Evolutionary conservation across 2,113 vertebrate species (phyloP).

Genomic region (Cygnus buccinator): DNA sequence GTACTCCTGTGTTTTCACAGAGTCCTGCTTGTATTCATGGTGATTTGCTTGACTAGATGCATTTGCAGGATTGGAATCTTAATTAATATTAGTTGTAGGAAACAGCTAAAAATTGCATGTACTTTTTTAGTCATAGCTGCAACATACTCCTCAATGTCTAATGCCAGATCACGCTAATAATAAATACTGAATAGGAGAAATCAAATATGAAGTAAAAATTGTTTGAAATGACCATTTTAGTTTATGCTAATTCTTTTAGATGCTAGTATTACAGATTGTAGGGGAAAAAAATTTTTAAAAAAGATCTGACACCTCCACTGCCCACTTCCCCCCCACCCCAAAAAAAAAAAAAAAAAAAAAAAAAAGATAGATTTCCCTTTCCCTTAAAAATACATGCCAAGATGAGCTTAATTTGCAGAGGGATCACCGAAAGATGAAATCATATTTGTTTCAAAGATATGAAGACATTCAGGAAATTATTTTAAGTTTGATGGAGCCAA

Average conservation of each 20-base stretch:
- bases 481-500: not conserved
- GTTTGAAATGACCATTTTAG: not conserved
- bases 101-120: not conserved
- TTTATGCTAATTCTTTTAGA: not conserved
- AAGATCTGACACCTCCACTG: too few species aligned
- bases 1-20: not conserved
- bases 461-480: not conserved
- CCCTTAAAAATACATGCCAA: not conserved
- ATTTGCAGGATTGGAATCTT: not conserved
- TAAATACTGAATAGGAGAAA: not conserved
- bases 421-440: not conserved
- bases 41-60: not conserved
- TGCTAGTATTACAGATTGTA: not conserved
- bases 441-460: not conserved
- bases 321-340: too few species aligned
- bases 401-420: not conserved
- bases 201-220: not conserved
- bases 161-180: not conserved
- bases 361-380: not conserved
- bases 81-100: not conserved
- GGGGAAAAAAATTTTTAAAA: not conserved
- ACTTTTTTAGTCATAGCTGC: not conserved
- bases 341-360: not conserved
- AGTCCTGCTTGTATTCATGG: not conserved
- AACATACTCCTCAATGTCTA: not conserved